Evolutionary conservation across 2,888 invertebrate genomes (phyloP).

Genomic region (Apotomis turbidana): DNA sequence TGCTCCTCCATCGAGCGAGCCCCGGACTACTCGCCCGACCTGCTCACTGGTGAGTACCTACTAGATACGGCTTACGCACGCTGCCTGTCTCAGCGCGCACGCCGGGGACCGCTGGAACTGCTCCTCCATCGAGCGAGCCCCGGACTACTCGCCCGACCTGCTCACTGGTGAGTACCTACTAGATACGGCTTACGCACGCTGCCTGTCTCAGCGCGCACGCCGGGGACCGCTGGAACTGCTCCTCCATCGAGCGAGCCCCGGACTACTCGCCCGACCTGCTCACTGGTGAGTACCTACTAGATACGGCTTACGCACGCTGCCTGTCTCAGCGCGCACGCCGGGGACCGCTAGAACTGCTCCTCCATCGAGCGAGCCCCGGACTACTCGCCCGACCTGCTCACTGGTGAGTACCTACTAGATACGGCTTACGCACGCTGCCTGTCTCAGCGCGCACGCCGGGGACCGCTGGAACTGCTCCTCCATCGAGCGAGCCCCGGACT

Average conservation of each 20-base stretch:
- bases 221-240: slow-evolving; percentile 93
- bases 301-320: slow-evolving; percentile 84
- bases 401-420: slow-evolving; percentile 83
- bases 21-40: slow-evolving; percentile 89
- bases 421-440: slow-evolving; percentile 86
- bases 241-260: slow-evolving; percentile 88
- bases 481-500: slow-evolving; percentile 87
- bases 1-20: slow-evolving; percentile 90
- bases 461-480: slow-evolving; percentile 94
- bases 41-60: slow-evolving; percentile 87
- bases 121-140: slow-evolving; percentile 88
- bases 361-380: slow-evolving; percentile 88
- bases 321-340: slow-evolving; percentile 88
- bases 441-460: slow-evolving; percentile 88
- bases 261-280: slow-evolving; percentile 89
- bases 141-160: slow-evolving; percentile 89
- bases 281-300: slow-evolving; percentile 84
- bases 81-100: slow-evolving; percentile 89
- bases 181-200: slow-evolving; percentile 81
- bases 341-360: slow-evolving; percentile 93
- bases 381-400: slow-evolving; percentile 89
- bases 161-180: slow-evolving; percentile 86
- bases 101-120: slow-evolving; percentile 92
- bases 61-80: slow-evolving; percentile 79
- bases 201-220: slow-evolving; percentile 89